These are phyloP conservation scores for Taurulus bubalis DNA, from an alignment of 2,113 vertebrate genomes.

Conservation along the genomic window DNA sequence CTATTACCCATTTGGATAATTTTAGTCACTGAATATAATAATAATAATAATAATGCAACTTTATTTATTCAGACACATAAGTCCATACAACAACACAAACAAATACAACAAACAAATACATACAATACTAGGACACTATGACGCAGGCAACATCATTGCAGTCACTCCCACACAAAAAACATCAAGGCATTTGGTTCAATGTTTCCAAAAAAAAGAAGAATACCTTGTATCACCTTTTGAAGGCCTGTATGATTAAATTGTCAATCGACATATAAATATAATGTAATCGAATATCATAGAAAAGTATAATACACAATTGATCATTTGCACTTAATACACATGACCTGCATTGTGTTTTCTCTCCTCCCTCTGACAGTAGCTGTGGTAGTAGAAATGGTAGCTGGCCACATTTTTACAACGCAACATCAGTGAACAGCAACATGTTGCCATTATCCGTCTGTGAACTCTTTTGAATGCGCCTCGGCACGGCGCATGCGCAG, in stretches of 20 bases:
- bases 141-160: too few species aligned
- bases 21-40: not conserved
- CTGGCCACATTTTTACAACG: not conserved
- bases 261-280: too few species aligned
- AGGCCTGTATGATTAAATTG: too few species aligned
- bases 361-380: not conserved
- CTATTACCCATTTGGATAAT: not conserved
- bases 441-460: slow-evolving; percentile 38
- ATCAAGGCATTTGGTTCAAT: too few species aligned
- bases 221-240: too few species aligned
- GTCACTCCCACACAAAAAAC: too few species aligned
- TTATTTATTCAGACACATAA: too few species aligned
- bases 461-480: slow-evolving; percentile 51
- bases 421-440: slow-evolving; percentile 44
- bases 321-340: not conserved
- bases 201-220: too few species aligned
- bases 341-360: not conserved
- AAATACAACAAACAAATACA: too few species aligned
- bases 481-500: slow-evolving; percentile 80
- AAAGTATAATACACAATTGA: not conserved
- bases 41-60: not conserved
- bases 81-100: too few species aligned
- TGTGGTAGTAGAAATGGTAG: not conserved
- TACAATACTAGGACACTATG: too few species aligned
- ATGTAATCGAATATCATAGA: not conserved